Conservation (phyloP, 2,113 vertebrate genomes). For the Saccopteryx bilineata region DNA sequence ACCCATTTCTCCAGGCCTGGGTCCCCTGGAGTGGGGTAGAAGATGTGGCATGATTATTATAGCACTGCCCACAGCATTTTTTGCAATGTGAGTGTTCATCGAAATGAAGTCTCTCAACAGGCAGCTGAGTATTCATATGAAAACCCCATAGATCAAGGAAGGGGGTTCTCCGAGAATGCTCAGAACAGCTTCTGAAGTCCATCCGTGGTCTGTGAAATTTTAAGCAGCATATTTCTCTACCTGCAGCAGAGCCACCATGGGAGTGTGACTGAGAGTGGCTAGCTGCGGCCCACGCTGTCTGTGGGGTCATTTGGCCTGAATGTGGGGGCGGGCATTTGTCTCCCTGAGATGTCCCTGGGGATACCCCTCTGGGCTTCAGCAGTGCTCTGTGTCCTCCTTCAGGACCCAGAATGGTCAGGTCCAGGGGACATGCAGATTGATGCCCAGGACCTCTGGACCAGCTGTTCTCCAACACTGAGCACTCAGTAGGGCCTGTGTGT, state of each 20-base stretch:
- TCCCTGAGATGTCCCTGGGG: no score
- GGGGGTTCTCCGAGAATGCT: conserved; percentile 5
- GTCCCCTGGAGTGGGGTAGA: neutral
- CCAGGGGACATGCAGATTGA: neutral
- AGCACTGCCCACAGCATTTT: neutral
- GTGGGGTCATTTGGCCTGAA: rapidly evolving
- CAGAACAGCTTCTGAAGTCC: no score
- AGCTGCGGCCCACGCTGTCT: rapidly evolving
- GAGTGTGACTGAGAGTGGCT: no score
- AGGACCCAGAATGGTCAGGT: neutral
- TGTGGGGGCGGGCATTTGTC: rapidly evolving
- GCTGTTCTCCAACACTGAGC: rapidly evolving
- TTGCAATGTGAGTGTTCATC: neutral
- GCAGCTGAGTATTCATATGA: neutral
- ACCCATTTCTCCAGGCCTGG: neutral
- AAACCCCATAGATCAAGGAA: conserved; percentile 3
- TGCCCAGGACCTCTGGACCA: neutral
- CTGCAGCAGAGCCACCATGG: rapidly evolving
- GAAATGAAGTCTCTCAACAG: neutral
- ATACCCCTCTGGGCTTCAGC: neutral
- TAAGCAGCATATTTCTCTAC: neutral
- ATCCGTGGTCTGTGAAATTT: no score
- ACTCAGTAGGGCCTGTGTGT: no score
- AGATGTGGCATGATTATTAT: neutral
- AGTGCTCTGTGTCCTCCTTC: neutral